Evolutionary conservation across 1,140 invertebrate species (phyloP).

Genomic region (Procambarus virginalis): DNA sequence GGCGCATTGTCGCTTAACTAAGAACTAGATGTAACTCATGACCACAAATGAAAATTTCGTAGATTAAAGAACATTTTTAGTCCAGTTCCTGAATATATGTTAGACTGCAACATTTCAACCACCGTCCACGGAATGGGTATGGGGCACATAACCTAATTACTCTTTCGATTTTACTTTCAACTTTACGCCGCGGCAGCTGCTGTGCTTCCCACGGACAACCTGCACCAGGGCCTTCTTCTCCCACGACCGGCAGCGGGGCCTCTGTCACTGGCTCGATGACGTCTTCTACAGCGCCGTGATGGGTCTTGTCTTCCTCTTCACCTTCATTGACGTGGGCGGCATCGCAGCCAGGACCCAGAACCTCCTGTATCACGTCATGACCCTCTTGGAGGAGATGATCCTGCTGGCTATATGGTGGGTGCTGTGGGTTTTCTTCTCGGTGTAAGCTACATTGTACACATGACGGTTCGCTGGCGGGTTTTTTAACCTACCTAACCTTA

Average conservation of each 20-base stretch:
- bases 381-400: conserved; percentile 37
- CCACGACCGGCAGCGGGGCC: conserved; percentile 32
- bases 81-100: no score
- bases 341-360: conserved; percentile 3
- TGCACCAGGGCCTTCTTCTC: conserved; percentile 50
- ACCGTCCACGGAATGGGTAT: no score
- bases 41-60: no score
- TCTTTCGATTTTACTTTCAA: no score
- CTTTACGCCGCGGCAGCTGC: conserved; percentile 10
- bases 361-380: conserved; percentile 37
- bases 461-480: not conserved
- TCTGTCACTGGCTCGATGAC: conserved; percentile 47
- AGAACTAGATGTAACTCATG: no score
- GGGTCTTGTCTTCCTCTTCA: conserved; percentile 58
- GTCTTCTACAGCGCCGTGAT: conserved; percentile 41
- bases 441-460: not conserved
- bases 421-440: not conserved
- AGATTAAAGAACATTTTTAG: no score
- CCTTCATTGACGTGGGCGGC: conserved; percentile 54
- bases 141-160: no score
- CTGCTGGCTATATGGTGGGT: conserved; percentile 40
- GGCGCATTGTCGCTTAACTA: no score
- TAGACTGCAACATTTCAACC: no score
- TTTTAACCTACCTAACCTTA: not conserved
- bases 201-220: conserved; percentile 40